Base-by-base conservation (phyloP, 2,888 invertebrate species). In the Mamestra brassicae region DNA sequence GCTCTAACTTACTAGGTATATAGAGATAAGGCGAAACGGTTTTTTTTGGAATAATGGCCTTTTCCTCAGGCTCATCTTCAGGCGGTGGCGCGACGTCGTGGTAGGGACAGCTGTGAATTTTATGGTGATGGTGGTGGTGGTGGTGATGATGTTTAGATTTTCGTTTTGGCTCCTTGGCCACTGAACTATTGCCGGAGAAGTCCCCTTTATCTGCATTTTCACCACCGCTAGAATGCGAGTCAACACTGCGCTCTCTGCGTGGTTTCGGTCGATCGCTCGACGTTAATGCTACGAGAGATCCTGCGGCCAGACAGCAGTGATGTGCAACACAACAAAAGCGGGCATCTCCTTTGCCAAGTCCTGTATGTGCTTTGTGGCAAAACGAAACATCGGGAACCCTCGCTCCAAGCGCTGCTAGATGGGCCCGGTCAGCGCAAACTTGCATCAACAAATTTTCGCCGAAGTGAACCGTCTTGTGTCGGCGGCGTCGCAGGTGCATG, bases 381-480 rank as follows among this genome's bases (percentile, higher is more conserved):
- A 96, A 96, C 67, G 96, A 95, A 86, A 96, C 93, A 87, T 96
- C 96, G 36, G 96, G 96, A 71, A 96, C 91, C 80, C 96, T 93
- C 60, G 96, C 96, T 61, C 97, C 97, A 71, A 96, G 93, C 62
- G 96, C 96, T 61, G 96, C 94, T 81, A 96, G 91, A 86, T 96
- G 96, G 34, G 96, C 97, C 74, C 98, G 97, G 93, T 98, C 98
- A 83, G 98, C 97, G 93, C 97, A 98, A 70, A 98, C 98, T 93
- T 98, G 98, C 93, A 98, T 97, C 85, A 98, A 93, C 47, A 98
- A 96, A 92, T 98, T 98, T 91, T 98, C 98, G 76, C 98, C 98
- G 91, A 98, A 98, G 93, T 98, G 98, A 68, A 98, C 98, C 67
- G 98, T 98, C 94, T 98, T 98, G 95, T 98, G 98, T 76, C 98